Base-by-base conservation (phyloP, 2,888 invertebrate genomes). In the Dendrolimus pini region DNA sequence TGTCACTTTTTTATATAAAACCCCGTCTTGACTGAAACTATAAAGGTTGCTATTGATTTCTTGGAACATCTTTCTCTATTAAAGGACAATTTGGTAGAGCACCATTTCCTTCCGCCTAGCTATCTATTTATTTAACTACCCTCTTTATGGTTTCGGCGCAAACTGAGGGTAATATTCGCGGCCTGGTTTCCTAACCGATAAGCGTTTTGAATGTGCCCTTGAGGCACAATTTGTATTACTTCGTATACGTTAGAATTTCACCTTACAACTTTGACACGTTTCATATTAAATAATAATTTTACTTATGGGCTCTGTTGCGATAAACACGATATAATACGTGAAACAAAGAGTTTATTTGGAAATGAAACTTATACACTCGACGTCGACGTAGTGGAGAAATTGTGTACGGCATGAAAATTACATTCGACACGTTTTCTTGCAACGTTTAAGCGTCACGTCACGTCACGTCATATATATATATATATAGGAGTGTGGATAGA, bases 91-190 rank as follows among this genome's bases (percentile, higher is more conserved):
- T 83, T 78, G 72, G 77, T 72, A 66, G 77, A 78, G 74, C 62
- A 67, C 71, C 70, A 74, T 72, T 76, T 73, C 70, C 65, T 65
- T 63, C 72, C 74, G 71, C 68, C 72, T 72, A 73, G 77, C 79
- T 71, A 83, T 80, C 78, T 82, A 82, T 83, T 82, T 82, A 81
- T 79, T 74, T 80, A 82, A 82, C 80, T 80, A 76, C 80, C 75
- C 72, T 72, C 73, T 80, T 82, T 80, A 80, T 80, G 76, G 80
- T 74, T 79, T 81, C 75, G 69, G 65, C 68, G 70, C 47, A 47
- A 74, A 69, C 70, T 66, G 69, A 68, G 69, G 70, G 73, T 77
- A 74, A 77, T 75, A 71, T 72, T 75, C 63, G 69, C 66, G 63
- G 63, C 60, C 62, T 61, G 69, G 69, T 69, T 71, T 65, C 54